Base-by-base conservation (phyloP, 1,140 invertebrate species). In the Mercenaria mercenaria region DNA sequence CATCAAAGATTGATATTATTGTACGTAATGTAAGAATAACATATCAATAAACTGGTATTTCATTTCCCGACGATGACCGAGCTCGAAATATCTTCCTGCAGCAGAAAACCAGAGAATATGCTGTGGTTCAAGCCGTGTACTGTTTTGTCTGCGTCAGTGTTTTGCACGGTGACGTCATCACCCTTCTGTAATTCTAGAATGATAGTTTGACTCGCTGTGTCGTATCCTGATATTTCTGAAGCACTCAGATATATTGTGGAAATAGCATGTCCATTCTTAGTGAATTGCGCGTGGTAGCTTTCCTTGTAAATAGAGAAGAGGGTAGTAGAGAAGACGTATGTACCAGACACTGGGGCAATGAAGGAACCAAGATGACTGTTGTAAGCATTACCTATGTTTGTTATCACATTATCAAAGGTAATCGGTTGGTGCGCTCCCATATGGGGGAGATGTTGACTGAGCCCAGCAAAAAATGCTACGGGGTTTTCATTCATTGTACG, bases 31-130 rank as follows among this genome's bases (percentile, higher is more conserved):
- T n/a, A n/a, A n/a, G n/a, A n/a, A n/a, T n/a, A n/a, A n/a, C n/a
- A n/a, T n/a, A n/a, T n/a, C n/a, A n/a, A n/a, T n/a, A n/a, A n/a
- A n/a, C n/a, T n/a, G n/a, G n/a, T n/a, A n/a, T n/a, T n/a, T n/a
- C n/a, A n/a, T n/a, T n/a, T n/a, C 56, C 23, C 6, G 64, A 29
- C n/a, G 13, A n/a, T n/a, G n/a, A n/a, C n/a, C n/a, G n/a, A n/a
- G n/a, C n/a, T n/a, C n/a, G n/a, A n/a, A n/a, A n/a, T 32, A 34
- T 69, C 64, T 34, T 80, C 77, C 41, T 76, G 72, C n/a, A 80
- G 50, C 8, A n/a, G n/a, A n/a, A n/a, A 80, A 43, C 77, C 77
- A 26, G 77, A 41, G 32, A 80, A 80, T 13, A 50, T 23, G 32
- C 47, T 56, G 26, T 80, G 47, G 56, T 50, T n/a, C 15, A 56